A percentile compares a stretch with the other conserved stretches of the same genome.
Conservation (phyloP, 2,797 vertebrate genomes). For the Falco novaeseelandiae region DNA sequence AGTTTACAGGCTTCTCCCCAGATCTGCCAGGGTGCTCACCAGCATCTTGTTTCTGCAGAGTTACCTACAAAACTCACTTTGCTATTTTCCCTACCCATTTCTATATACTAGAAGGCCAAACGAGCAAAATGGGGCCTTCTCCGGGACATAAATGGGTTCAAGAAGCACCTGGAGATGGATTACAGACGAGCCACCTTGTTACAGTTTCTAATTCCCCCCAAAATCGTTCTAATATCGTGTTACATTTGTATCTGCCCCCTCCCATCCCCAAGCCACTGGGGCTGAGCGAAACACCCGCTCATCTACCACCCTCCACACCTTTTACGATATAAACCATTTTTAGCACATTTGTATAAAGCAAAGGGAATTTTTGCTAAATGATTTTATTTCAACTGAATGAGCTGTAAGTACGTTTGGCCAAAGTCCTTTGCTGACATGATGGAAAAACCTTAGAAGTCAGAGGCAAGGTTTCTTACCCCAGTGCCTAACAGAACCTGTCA, state of each 20-base stretch:
- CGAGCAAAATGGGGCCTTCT: not conserved
- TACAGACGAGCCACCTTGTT: not conserved
- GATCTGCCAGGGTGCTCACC: too few species aligned
- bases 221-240: fast-evolving
- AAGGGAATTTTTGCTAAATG: not conserved
- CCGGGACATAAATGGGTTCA: not conserved
- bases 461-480: not conserved
- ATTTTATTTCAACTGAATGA: not conserved
- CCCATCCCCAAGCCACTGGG: not conserved
- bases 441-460: not conserved
- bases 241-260: not conserved
- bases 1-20: too few species aligned
- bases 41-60: not conserved
- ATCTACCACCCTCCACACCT: not conserved
- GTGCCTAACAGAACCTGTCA: not conserved
- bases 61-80: not conserved
- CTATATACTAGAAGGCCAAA: not conserved
- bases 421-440: not conserved
- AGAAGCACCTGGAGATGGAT: not conserved
- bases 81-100: not conserved
- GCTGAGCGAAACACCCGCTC: not conserved
- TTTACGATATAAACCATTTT: not conserved
- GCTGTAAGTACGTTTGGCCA: not conserved
- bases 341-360: not conserved
- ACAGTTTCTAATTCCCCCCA: not conserved